phyloP scores from a whole-genome alignment of 2,797 vertebrate species.

The Siniperca scherzeri region DNA sequence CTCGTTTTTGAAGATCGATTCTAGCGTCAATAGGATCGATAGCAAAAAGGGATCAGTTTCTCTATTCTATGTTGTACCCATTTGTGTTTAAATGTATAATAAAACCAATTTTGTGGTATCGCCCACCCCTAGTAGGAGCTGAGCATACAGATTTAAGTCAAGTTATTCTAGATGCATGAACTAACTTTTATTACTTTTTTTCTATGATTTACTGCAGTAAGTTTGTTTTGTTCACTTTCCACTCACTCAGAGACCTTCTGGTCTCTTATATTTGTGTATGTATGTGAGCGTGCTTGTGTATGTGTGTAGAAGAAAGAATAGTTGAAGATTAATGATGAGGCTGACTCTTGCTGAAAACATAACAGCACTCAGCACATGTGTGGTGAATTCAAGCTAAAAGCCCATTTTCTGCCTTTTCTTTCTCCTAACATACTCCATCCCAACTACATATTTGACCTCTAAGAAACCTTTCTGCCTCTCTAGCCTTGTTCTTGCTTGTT shows the following conservation, averaged over 20 bases:
- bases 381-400: constrained; percentile 47
- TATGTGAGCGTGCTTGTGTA: neutral
- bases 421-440: neutral
- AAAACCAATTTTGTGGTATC: no score
- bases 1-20: no score
- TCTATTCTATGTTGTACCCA: no score
- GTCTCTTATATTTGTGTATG: neutral
- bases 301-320: neutral
- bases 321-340: constrained; percentile 34
- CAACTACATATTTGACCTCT: constrained; percentile 38
- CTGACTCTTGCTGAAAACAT: constrained; percentile 10
- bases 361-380: constrained; percentile 31
- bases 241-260: constrained; percentile 1
- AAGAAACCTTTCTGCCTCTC: constrained; percentile 30
- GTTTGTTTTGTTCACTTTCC: constrained; percentile 28
- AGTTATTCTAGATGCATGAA: neutral
- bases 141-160: neutral
- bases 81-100: no score
- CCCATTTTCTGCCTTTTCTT: constrained; percentile 32
- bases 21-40: no score
- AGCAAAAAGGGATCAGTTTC: no score
- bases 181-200: neutral
- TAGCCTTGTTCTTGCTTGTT: constrained; percentile 31
- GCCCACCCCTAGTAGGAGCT: neutral
- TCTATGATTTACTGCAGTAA: neutral